A percentile compares a stretch with the other conserved stretches of the same genome.
Evolutionary conservation across 2,797 vertebrate genomes (phyloP).

Genomic region (Tachyglossus aculeatus): DNA sequence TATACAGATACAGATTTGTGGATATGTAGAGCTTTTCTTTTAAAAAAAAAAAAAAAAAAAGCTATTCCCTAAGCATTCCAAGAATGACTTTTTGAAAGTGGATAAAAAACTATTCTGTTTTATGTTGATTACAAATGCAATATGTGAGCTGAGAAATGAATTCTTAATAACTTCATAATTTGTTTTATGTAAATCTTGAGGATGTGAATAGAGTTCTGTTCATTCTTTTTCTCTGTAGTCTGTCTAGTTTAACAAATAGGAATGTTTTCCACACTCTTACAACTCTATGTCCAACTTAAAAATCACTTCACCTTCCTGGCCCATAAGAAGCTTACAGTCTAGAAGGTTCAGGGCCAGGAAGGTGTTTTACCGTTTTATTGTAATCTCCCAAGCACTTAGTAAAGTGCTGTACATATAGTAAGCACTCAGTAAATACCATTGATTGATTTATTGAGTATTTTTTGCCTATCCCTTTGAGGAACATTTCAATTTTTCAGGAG

Average conservation of each 20-base stretch:
- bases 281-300: slow-evolving; percentile 3
- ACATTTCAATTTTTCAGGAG: slow-evolving; percentile 30
- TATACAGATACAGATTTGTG: too few relatives aligned
- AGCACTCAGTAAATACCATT: too few relatives aligned
- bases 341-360: too few relatives aligned
- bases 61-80: slow-evolving; percentile 20
- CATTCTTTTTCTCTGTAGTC: slow-evolving; percentile 43
- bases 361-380: too few relatives aligned
- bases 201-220: slow-evolving; percentile 24
- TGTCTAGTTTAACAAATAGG: too few relatives aligned
- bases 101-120: slow-evolving; percentile 34
- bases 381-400: too few relatives aligned
- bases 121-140: slow-evolving; percentile 38
- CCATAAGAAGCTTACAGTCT: too few relatives aligned
- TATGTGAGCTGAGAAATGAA: slow-evolving; percentile 46
- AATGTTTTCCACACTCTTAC: neutral
- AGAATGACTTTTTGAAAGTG: slow-evolving; percentile 32
- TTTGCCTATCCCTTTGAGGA: slow-evolving; percentile 32
- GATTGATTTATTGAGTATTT: too few relatives aligned
- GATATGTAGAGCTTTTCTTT: neutral
- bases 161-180: slow-evolving; percentile 51
- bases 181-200: slow-evolving; percentile 49
- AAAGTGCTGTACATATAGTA: too few relatives aligned
- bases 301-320: neutral
- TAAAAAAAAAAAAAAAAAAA: slow-evolving; percentile 15